phyloP scores from a whole-genome alignment of 1,140 invertebrate genomes.

The Drosophila aff. region DNA sequence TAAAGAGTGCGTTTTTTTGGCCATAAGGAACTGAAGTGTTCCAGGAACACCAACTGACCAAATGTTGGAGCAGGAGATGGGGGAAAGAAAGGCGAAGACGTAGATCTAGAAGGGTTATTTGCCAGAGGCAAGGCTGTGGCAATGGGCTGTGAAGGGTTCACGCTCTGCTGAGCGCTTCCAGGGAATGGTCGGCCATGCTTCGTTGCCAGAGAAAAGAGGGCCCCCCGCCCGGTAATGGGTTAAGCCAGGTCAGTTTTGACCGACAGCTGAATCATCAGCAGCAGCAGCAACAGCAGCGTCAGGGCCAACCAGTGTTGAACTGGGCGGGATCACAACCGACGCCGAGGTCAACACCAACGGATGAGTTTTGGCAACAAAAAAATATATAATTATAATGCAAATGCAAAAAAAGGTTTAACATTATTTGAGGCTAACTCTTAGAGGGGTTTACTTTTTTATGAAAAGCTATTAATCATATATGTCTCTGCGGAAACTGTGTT shows the following conservation, averaged over 20 bases:
- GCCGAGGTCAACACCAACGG: conserved; percentile 4
- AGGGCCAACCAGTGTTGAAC: conserved; percentile 2
- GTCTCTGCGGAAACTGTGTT: background rate
- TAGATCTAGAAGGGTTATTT: conserved; percentile 13
- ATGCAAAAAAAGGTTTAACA: background rate
- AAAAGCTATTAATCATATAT: background rate
- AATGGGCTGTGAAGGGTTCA: conserved; percentile 54
- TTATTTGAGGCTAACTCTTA: background rate
- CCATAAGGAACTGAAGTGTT: conserved; percentile 9
- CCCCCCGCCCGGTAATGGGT: conserved; percentile 12
- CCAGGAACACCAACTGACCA: conserved; percentile 29
- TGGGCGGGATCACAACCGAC: conserved; percentile 5
- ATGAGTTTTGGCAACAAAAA: background rate
- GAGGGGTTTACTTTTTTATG: too few species aligned
- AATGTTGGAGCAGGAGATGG: background rate
- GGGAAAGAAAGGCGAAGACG: background rate
- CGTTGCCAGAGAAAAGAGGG: conserved; percentile 34
- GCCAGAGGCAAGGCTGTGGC: conserved; percentile 12
- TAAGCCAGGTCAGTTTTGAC: conserved; percentile 30
- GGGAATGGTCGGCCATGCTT: conserved; percentile 52
- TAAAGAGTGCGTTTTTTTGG: conserved; percentile 7
- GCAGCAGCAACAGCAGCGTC: conserved; percentile 3
- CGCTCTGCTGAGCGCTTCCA: conserved; percentile 63
- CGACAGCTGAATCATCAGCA: conserved; percentile 27
- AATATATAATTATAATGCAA: background rate